These are phyloP conservation scores for Hycleus phaleratus DNA, from an alignment of 1,140 invertebrate species.

Conservation along the genomic window DNA sequence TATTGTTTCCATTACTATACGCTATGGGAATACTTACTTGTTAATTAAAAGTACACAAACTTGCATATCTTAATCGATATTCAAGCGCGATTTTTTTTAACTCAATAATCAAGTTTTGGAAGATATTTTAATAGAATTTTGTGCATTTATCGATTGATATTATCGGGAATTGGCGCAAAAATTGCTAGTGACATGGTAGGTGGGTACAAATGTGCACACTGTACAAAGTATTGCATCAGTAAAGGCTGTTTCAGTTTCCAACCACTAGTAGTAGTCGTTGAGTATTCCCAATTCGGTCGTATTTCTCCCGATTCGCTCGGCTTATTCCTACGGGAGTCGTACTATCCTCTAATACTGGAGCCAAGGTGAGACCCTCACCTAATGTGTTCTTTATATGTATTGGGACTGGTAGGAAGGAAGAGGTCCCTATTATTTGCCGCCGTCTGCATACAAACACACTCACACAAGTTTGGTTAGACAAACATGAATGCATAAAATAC, in stretches of 20 bases:
- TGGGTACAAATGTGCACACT: not conserved
- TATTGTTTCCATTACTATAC: too few relatives aligned
- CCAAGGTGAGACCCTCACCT: constrained; percentile 19
- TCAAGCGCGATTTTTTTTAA: too few relatives aligned
- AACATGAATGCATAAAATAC: too few relatives aligned
- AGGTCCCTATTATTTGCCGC: constrained; percentile 17
- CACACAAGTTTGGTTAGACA: not conserved
- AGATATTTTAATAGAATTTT: too few relatives aligned
- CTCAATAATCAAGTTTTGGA: too few relatives aligned
- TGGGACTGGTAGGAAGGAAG: constrained; percentile 3
- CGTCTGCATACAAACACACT: too few relatives aligned
- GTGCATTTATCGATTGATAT: too few relatives aligned
- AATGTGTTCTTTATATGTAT: constrained; percentile 28
- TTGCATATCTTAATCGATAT: too few relatives aligned
- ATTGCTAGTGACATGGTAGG: too few relatives aligned
- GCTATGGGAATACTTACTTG: too few relatives aligned
- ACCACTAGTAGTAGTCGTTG: not conserved
- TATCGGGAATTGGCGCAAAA: too few relatives aligned
- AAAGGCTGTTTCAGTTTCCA: not conserved
- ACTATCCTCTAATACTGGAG: constrained; percentile 10
- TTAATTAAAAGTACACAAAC: too few relatives aligned
- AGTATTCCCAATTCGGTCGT: constrained; percentile 18
- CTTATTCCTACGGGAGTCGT: constrained; percentile 11
- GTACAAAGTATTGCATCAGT: constrained; percentile 7
- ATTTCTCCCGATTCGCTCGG: constrained; percentile 22